A percentile compares a stretch with the other conserved stretches of the same genome.
phyloP scores from a whole-genome alignment of 2,113 vertebrate genomes.

The Pardalotus punctatus region DNA sequence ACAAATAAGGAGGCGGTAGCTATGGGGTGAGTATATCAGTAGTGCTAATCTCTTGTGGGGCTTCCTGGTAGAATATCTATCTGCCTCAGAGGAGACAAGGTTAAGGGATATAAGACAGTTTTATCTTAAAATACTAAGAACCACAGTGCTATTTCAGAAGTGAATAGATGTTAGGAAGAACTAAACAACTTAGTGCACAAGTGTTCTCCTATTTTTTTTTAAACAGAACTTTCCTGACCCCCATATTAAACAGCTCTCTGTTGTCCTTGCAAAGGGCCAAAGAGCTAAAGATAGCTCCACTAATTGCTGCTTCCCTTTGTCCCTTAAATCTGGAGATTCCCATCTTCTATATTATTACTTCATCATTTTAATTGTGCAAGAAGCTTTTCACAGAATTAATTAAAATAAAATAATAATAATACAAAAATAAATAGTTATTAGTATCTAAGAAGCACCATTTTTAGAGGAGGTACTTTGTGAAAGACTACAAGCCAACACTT shows the following conservation, averaged over 20 bases:
- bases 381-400: conserved; percentile 27
- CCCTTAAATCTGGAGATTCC: conserved; percentile 3
- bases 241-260: neutral
- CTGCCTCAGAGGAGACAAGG: neutral
- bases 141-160: neutral
- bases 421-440: neutral
- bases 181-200: neutral
- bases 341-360: neutral
- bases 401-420: neutral
- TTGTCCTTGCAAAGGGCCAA: conserved; percentile 49
- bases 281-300: conserved; percentile 45
- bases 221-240: neutral
- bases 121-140: neutral
- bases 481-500: neutral
- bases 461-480: neutral
- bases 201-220: neutral
- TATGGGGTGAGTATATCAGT: neutral
- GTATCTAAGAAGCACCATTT: neutral
- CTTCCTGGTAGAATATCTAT: conserved; percentile 4
- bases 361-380: conserved; percentile 31
- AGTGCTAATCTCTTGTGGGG: neutral
- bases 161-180: neutral
- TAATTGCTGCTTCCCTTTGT: conserved; percentile 45
- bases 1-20: conserved; percentile 33
- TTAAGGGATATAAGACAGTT: neutral